Percentiles rank a stretch among this genome's conserved stretches.
phyloP scores from a whole-genome alignment of 2,113 vertebrate species.

The Alouatta palliata region DNA sequence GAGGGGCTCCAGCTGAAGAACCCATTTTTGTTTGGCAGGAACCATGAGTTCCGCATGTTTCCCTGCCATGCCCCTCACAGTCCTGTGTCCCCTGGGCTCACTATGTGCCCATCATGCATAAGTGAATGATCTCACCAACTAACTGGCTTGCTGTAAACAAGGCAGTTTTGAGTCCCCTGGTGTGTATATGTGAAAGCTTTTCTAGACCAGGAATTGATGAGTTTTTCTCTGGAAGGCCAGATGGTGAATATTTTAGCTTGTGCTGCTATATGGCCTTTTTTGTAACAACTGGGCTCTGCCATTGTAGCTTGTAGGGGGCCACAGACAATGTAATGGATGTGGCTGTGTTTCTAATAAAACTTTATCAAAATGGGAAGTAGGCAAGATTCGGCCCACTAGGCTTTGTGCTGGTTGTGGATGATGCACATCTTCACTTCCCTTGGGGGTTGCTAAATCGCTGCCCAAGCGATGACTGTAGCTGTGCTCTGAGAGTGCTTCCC shows the following conservation, averaged over 20 bases:
- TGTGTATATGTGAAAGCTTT: background rate
- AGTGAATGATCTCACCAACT: rapidly evolving
- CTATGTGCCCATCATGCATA: rapidly evolving
- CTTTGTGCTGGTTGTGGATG: background rate
- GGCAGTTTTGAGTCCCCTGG: background rate
- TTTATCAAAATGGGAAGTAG: background rate
- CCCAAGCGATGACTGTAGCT: background rate
- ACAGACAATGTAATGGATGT: background rate
- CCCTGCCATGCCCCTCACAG: background rate
- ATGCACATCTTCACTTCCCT: background rate
- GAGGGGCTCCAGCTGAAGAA: background rate
- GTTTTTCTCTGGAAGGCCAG: background rate
- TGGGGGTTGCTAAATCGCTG: background rate
- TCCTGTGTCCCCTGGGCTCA: background rate
- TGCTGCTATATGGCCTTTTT: background rate
- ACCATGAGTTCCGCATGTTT: background rate
- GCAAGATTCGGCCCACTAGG: background rate
- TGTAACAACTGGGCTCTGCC: background rate
- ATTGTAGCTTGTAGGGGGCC: background rate
- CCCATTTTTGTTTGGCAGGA: background rate
- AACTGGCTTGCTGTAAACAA: background rate
- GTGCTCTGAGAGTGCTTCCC: background rate
- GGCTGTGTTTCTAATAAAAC: background rate
- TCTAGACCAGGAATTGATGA: background rate
- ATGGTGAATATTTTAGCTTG: background rate